Percentiles rank a stretch among this genome's conserved stretches.
Conservation (phyloP, 1,140 invertebrate species). For the Subanguina moxae region DNA sequence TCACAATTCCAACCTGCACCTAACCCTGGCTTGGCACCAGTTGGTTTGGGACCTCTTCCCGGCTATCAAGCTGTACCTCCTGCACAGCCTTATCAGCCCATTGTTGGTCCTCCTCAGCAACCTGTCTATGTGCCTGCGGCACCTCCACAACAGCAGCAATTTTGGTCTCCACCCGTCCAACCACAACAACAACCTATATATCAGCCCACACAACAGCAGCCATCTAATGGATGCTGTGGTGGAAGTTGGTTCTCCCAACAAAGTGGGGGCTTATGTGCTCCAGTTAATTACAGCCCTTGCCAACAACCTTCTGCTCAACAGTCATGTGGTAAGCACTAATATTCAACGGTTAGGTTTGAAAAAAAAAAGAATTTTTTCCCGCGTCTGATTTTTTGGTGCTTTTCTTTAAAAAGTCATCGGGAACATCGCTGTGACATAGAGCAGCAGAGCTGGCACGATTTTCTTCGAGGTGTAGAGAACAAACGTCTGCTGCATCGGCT, state of each 20-base stretch:
- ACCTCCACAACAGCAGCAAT: neutral
- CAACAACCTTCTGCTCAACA: neutral
- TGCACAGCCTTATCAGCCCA: neutral
- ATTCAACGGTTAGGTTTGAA: neutral
- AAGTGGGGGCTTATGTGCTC: conserved; percentile 14
- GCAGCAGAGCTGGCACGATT: neutral
- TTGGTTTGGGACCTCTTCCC: neutral
- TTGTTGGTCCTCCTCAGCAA: neutral
- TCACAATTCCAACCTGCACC: neutral
- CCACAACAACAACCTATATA: neutral
- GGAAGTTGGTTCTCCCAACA: conserved; percentile 17
- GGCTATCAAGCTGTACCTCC: neutral
- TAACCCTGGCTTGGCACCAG: neutral
- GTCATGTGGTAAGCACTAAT: neutral
- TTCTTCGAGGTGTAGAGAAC: neutral
- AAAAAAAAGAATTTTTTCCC: neutral
- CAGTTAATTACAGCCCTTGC: conserved; percentile 15
- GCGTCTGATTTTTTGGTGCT: neutral
- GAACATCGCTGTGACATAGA: neutral
- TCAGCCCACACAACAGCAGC: conserved; percentile 9
- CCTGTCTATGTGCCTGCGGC: neutral
- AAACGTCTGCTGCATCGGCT: neutral
- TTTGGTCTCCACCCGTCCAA: neutral
- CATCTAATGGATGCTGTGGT: conserved; percentile 15
- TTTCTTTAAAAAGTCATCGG: neutral